These are phyloP conservation scores for Romanogobio albipinnatus DNA, from an alignment of 2,113 vertebrate genomes.

Conservation along the genomic window DNA sequence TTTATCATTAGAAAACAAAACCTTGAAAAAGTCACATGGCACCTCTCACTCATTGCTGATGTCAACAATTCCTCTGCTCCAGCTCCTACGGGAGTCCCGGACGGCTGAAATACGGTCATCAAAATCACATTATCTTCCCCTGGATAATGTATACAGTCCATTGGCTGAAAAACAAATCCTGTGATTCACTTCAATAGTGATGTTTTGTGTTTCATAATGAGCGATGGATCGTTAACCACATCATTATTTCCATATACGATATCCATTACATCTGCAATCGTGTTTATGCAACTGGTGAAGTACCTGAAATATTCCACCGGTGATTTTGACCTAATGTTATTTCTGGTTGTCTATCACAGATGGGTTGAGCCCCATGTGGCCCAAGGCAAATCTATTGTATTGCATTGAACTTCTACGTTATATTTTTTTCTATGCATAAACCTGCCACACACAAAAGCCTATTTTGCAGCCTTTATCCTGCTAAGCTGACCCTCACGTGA, in stretches of 20 bases:
- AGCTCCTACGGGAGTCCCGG: neutral
- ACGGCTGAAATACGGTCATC: conserved; percentile 4
- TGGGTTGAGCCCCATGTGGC: neutral
- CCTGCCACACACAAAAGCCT: conserved; percentile 44
- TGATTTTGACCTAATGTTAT: conserved; percentile 14
- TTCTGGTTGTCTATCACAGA: neutral
- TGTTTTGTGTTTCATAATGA: conserved; percentile 15
- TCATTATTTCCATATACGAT: conserved; percentile 10
- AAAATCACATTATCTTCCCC: conserved; percentile 21
- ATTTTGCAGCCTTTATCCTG: conserved; percentile 43
- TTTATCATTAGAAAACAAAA: neutral
- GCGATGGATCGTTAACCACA: conserved; percentile 40
- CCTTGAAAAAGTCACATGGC: neutral
- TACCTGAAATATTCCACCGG: neutral
- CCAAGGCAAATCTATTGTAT: neutral
- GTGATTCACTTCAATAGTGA: neutral
- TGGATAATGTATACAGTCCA: neutral
- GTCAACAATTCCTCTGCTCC: conserved; percentile 14
- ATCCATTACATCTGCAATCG: conserved; percentile 7
- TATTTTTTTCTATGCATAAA: neutral
- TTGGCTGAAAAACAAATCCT: conserved; percentile 22
- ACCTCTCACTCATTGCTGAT: conserved; percentile 1
- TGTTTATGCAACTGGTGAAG: conserved; percentile 14
- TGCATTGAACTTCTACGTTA: neutral
- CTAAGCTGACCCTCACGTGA: conserved; percentile 59